Conservation (phyloP, 1,140 invertebrate genomes). For the Drosophila murphyi region DNA sequence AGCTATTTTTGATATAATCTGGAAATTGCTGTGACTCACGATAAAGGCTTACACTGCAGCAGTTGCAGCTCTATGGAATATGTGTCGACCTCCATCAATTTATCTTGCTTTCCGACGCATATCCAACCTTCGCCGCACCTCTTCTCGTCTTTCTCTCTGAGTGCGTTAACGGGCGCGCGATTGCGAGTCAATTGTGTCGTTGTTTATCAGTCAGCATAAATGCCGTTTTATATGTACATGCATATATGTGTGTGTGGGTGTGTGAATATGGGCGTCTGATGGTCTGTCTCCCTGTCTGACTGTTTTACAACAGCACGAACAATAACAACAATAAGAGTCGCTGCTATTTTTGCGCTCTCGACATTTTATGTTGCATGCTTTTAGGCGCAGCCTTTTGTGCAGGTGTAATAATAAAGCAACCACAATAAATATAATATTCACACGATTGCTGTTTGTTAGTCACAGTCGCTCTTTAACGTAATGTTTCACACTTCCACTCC, state of each 20-base stretch:
- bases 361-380: constrained; percentile 46
- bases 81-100: constrained; percentile 11
- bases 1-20: neutral
- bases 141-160: constrained; percentile 27
- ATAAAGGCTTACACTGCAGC: neutral
- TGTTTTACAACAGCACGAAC: constrained; percentile 20
- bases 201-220: constrained; percentile 74
- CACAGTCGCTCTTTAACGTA: constrained; percentile 26
- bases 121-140: neutral
- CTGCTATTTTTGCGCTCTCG: constrained; percentile 45
- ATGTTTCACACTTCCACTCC: neutral
- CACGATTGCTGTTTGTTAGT: constrained; percentile 33
- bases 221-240: constrained; percentile 25
- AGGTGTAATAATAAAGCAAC: constrained; percentile 55
- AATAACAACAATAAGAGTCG: constrained; percentile 23
- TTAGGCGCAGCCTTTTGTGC: constrained; percentile 48
- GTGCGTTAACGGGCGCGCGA: constrained; percentile 62
- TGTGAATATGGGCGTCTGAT: neutral
- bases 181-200: constrained; percentile 77
- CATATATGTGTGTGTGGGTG: neutral
- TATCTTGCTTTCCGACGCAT: constrained; percentile 16
- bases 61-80: constrained; percentile 1
- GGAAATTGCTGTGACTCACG: neutral
- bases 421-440: constrained; percentile 52
- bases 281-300: constrained; percentile 4